Conservation (phyloP, 2,888 invertebrate genomes). For the Sminthurinus aureus region DNA sequence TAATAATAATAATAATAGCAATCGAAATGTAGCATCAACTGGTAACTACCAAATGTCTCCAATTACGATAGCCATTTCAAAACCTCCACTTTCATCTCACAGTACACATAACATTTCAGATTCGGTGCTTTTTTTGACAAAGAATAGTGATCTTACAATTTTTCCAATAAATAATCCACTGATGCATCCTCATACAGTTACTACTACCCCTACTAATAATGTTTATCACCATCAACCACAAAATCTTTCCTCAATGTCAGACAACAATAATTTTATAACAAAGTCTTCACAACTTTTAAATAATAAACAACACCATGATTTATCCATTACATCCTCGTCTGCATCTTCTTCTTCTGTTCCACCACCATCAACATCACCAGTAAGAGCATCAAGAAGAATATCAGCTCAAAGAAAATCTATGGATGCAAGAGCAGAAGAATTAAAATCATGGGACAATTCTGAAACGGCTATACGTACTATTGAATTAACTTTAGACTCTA, state of each 20-base stretch:
- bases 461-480: constrained; percentile 38
- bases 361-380: constrained; percentile 2
- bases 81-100: neutral
- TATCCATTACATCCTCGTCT: constrained; percentile 21
- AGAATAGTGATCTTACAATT: constrained; percentile 48
- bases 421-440: constrained; percentile 6
- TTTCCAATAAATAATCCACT: constrained; percentile 31
- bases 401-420: constrained; percentile 44
- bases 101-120: constrained; percentile 35
- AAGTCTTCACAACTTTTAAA: neutral
- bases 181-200: no score
- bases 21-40: neutral
- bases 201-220: neutral
- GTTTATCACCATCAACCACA: neutral
- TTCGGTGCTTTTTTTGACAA: constrained; percentile 46
- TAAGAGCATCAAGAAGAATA: constrained; percentile 31
- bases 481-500: constrained; percentile 42
- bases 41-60: neutral
- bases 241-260: constrained; percentile 3
- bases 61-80: neutral
- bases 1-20: neutral
- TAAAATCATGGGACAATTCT: constrained; percentile 39
- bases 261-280: no score
- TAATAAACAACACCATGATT: constrained; percentile 22
- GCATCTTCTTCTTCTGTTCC: neutral